These are phyloP conservation scores for Limnephilus auricula DNA, from an alignment of 2,888 invertebrate species.

Conservation along the genomic window DNA sequence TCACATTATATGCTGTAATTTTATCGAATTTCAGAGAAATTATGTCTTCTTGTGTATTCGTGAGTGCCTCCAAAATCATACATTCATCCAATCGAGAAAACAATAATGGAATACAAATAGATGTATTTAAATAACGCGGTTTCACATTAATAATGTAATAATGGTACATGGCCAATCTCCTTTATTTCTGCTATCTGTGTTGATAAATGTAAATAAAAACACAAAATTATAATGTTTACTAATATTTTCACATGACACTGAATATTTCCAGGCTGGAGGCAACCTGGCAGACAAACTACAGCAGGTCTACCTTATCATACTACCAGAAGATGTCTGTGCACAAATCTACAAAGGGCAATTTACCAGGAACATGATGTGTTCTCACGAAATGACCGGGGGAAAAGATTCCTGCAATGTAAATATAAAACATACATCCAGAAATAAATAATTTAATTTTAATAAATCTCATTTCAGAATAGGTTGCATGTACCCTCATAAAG, in stretches of 20 bases:
- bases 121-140: too few species aligned
- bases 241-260: neutral
- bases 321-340: conserved; percentile 69
- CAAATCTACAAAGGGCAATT: conserved; percentile 74
- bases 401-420: conserved; percentile 59
- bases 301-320: conserved; percentile 77
- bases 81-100: too few species aligned
- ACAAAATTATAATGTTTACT: neutral
- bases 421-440: neutral
- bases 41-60: too few species aligned
- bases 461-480: neutral
- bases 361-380: conserved; percentile 78
- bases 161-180: too few species aligned
- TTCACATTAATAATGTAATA: too few species aligned
- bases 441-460: neutral
- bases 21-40: too few species aligned
- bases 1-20: too few species aligned
- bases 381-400: conserved; percentile 72
- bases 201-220: neutral
- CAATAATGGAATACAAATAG: too few species aligned
- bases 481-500: too few species aligned
- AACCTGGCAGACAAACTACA: conserved; percentile 75
- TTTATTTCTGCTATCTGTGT: too few species aligned
- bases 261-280: conserved; percentile 73
- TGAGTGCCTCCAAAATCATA: too few species aligned